Percentiles rank a stretch among this genome's conserved stretches.
Conservation (phyloP, 2,113 vertebrate genomes). For the Callithrix jacchus region DNA sequence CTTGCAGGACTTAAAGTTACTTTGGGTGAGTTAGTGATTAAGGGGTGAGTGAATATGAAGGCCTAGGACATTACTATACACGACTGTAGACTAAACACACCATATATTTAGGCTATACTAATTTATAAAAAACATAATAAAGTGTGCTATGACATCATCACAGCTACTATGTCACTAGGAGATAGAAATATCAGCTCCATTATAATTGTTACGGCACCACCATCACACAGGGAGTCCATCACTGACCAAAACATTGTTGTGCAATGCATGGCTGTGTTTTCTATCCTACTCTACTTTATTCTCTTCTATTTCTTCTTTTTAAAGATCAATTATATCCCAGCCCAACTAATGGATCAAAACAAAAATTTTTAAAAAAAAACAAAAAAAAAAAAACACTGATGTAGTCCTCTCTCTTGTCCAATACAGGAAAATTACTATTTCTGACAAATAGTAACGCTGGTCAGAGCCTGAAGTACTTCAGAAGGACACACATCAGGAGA, state of each 20-base stretch:
- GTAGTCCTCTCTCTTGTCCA: background rate
- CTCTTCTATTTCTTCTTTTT: background rate
- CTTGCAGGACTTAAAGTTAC: background rate
- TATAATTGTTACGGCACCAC: background rate
- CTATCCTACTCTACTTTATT: background rate
- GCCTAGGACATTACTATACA: background rate
- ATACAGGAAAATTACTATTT: background rate
- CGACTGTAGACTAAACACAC: background rate
- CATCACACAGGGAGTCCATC: too few species aligned
- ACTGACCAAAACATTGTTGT: background rate
- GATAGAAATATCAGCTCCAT: background rate
- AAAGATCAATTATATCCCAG: background rate
- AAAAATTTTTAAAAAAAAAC: constrained; percentile 13
- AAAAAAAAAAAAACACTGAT: background rate
- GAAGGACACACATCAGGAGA: background rate
- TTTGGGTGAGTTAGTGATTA: background rate
- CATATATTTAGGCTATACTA: too few species aligned
- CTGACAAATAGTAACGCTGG: background rate
- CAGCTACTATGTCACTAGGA: background rate
- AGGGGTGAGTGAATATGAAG: background rate
- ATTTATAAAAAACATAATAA: too few species aligned
- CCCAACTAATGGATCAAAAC: background rate
- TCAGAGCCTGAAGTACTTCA: background rate
- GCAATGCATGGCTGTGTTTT: background rate
- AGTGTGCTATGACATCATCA: background rate